phyloP scores from a whole-genome alignment of 2,797 vertebrate genomes.

The Urosaurus nigricauda region DNA sequence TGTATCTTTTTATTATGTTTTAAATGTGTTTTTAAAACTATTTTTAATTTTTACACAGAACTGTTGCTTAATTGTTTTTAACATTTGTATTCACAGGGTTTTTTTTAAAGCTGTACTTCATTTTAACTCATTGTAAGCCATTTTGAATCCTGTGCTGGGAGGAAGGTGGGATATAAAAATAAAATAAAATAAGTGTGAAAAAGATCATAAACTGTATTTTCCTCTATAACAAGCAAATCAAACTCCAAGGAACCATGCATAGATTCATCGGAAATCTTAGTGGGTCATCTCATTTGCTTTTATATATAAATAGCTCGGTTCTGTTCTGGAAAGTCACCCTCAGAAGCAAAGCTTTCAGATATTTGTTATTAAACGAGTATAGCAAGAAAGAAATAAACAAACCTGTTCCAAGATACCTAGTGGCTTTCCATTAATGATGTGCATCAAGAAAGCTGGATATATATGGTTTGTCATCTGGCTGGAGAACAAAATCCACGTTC shows the following conservation, averaged over 20 bases:
- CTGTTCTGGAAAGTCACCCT: neutral
- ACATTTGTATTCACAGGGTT: no score
- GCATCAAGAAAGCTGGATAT: constrained; percentile 25
- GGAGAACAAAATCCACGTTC: neutral
- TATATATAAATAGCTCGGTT: constrained; percentile 7
- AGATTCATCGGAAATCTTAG: neutral
- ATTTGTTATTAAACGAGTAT: constrained; percentile 2
- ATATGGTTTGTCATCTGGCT: constrained; percentile 5
- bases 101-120: no score
- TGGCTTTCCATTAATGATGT: constrained; percentile 24
- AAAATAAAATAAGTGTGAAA: neutral
- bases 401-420: neutral
- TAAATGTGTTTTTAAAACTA: no score
- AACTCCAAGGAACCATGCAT: neutral
- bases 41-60: no score
- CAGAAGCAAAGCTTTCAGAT: neutral
- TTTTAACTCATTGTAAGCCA: no score
- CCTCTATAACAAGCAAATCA: neutral
- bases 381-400: neutral
- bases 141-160: no score
- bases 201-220: neutral
- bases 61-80: no score
- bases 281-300: constrained; percentile 1
- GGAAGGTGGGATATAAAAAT: no score
- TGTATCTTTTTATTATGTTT: no score